Evolutionary conservation across 2,113 vertebrate species (phyloP), one percentile per base, ranked within the genome.

Genomic region (Elephantulus edwardii): DNA sequence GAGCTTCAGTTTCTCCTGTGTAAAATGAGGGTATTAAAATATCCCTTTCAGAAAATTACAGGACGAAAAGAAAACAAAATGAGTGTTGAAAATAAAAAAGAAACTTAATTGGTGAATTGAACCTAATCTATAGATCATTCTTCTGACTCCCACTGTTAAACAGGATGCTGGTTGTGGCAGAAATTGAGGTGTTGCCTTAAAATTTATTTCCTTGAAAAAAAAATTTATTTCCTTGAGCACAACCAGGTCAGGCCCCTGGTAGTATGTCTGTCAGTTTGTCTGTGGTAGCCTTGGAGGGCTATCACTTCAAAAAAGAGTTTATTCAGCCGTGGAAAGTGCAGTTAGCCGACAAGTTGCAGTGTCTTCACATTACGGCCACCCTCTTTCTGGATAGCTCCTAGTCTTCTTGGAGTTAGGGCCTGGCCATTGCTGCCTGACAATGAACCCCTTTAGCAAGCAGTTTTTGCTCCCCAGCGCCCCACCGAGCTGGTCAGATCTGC

Each of bases 91-190:
- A 58, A 40, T 10, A 66, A 4, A 66, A 5, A 38, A 54, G 30
- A 91, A 75, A 71, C 22, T 71, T 20, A 11, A 1, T 78, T 90
- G 88, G 44, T 88, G 75, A 88, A 44, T 26, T 26, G 75, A 91
- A 8, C 52, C 62, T 56, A 7, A 42, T 71, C 24, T 78, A 22
- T 48, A 17, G 20, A 12, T 50, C 54, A 44, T 48, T 46, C 28
- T 56, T 40, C 52, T 74, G 19, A 66, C 9, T 80, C 50, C 19
- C 14, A 83, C n/a, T 38, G n/a, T 58, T 17, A 56, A 62, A 33
- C 6, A n/a, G 14, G 16, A 30, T 38, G 89, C 62, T 60, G 19
- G 6, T 38, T 26, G 4, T 4, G 54, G 54, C 8, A 86, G 79
- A 88, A 85, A 71, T 28, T 44, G 44, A 76, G 40, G 38, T 44